Conservation (phyloP, 2,797 vertebrate genomes). For the Naso thynnoides region DNA sequence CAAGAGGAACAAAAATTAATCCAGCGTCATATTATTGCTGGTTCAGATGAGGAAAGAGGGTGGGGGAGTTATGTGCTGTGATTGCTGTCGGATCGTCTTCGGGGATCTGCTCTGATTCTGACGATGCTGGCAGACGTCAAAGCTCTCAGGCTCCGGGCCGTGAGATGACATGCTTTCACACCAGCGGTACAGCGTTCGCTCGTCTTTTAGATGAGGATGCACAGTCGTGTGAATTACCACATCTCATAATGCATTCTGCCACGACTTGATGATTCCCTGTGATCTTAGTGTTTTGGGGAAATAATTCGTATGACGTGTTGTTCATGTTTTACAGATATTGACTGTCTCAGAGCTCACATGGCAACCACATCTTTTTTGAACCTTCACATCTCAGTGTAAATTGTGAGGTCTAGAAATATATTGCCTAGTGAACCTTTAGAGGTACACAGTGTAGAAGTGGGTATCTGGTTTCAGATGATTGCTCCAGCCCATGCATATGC, state of each 20-base stretch:
- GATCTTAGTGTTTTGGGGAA: slow-evolving; percentile 39
- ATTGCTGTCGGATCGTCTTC: slow-evolving; percentile 79
- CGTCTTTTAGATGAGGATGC: slow-evolving; percentile 50
- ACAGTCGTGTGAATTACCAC: slow-evolving; percentile 52
- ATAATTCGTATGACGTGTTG: slow-evolving; percentile 33
- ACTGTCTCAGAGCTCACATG: slow-evolving; percentile 52
- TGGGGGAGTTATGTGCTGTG: slow-evolving; percentile 68
- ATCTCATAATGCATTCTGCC: slow-evolving; percentile 52
- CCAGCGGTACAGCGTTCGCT: slow-evolving; percentile 48
- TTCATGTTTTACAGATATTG: slow-evolving; percentile 53
- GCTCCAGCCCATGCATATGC: slow-evolving; percentile 79
- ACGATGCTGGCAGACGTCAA: slow-evolving; percentile 78
- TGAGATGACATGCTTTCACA: slow-evolving; percentile 75
- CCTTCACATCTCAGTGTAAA: slow-evolving; percentile 54
- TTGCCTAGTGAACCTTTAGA: slow-evolving; percentile 48
- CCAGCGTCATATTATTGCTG: slow-evolving; percentile 78
- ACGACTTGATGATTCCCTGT: slow-evolving; percentile 58
- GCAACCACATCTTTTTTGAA: slow-evolving; percentile 55
- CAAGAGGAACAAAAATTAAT: slow-evolving; percentile 80
- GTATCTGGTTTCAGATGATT: slow-evolving; percentile 79
- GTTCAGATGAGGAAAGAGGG: slow-evolving; percentile 72
- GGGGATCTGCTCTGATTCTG: slow-evolving; percentile 82
- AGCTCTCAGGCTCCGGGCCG: slow-evolving; percentile 66
- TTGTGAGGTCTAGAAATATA: slow-evolving; percentile 46
- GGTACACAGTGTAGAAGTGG: slow-evolving; percentile 62